Evolutionary conservation across 2,797 vertebrate genomes (phyloP), one percentile per base, ranked within the genome.

Genomic region (Anguilla megastoma): DNA sequence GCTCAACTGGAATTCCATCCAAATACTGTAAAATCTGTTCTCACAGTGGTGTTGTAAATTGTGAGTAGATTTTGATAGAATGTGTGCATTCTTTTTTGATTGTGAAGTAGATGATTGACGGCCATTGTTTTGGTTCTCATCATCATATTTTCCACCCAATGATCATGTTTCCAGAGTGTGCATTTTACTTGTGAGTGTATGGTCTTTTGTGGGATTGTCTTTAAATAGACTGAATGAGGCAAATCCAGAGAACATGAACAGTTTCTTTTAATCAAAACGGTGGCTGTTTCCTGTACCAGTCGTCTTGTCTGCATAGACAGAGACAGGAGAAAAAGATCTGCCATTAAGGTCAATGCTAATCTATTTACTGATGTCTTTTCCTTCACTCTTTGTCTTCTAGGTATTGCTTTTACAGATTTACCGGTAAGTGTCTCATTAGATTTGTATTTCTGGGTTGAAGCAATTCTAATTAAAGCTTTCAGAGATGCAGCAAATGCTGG

Each of bases 321-420:
- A 50, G 2, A 50, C 18, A 0, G 14, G 27, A 10, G 18, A 48
- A 0, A 50, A 50, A 33, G 18, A 21, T 80, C 41, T 45, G 33
- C 36, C 30, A 8, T 41, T 79, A 79, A 79, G 1, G 36, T 82
- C 45, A 50, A n/a, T 50, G 45, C 4, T 50, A 50, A n/a, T 24
- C 24, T 45, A 7, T 79, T n/a, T 82, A 0, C 24, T 87, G 63
- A 85, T 36, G 6, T 3, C 24, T 84, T 16, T 85, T 60, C 21
- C 85, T 16, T n/a, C n/a, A 87, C 30, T 92, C 21, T 91, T 88
- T 33, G 0, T 56, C 90, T 74, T 91, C 79, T 96, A 99, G 98
- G 98, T 95, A 98, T 98, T 90, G 98, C 98, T 95, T 99, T 99
- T 96, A 99, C 98, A 96, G 98, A 99, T 94, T 96, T 99, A 91